Evolutionary conservation across 2,113 vertebrate species (phyloP).

Genomic region (Platanista minor): DNA sequence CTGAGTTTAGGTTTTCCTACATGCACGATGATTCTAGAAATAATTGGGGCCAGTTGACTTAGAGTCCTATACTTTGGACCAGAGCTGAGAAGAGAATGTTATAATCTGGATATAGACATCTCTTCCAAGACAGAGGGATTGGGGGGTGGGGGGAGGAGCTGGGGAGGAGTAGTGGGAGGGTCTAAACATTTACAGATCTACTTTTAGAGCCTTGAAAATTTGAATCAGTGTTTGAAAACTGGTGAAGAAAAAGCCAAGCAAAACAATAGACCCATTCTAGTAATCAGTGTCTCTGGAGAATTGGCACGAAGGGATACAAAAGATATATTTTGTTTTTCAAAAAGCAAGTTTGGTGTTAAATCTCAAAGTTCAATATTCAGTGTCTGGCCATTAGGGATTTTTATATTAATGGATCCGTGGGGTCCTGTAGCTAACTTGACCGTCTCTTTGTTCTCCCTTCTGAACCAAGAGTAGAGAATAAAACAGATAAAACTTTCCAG

Average conservation of each 20-base stretch:
- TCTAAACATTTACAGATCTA: neutral
- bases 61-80: neutral
- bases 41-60: neutral
- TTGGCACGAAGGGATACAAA: neutral
- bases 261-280: neutral
- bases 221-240: constrained; percentile 23
- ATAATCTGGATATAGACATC: neutral
- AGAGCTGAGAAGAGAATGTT: neutral
- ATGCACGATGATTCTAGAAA: neutral
- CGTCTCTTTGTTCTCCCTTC: neutral
- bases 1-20: neutral
- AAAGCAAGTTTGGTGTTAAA: neutral
- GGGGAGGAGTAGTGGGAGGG: no score
- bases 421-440: neutral
- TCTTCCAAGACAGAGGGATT: neutral
- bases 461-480: neutral
- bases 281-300: neutral
- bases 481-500: neutral
- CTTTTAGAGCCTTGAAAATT: neutral
- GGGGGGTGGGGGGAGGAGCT: no score
- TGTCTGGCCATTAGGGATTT: neutral
- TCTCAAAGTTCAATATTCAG: neutral
- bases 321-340: constrained; percentile 17
- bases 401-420: neutral
- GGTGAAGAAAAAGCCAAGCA: neutral